These are phyloP conservation scores for Plemyria rubiginata DNA, from an alignment of 2,888 invertebrate species.

Conservation along the genomic window DNA sequence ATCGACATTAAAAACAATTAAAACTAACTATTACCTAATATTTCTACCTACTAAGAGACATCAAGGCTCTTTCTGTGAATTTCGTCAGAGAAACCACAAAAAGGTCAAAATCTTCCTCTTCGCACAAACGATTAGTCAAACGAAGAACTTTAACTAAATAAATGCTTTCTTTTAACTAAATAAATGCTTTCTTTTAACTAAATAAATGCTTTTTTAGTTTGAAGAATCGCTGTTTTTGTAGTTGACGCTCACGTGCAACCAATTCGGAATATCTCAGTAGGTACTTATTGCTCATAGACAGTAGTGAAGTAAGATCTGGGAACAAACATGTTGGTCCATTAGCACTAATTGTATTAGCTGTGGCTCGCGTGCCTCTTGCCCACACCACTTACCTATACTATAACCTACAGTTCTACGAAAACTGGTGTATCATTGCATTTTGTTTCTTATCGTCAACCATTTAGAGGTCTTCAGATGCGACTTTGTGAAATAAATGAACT, in stretches of 20 bases:
- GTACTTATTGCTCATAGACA: not conserved
- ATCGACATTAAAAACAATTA: no score
- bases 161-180: no score
- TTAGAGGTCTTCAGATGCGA: not conserved
- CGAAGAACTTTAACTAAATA: no score
- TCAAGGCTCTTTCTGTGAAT: no score
- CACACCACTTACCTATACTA: slow-evolving; percentile 37
- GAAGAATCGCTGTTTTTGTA: no score
- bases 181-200: no score
- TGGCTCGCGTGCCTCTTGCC: slow-evolving; percentile 31
- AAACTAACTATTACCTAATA: no score
- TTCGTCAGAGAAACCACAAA: no score
- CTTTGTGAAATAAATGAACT: not conserved
- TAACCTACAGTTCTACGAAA: not conserved
- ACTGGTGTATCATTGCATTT: not conserved
- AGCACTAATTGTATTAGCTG: slow-evolving; percentile 65
- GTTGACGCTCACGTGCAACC: not conserved
- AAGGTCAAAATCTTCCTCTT: no score
- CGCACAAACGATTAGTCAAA: no score
- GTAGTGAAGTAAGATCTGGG: slow-evolving; percentile 32
- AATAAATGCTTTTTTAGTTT: no score
- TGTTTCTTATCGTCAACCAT: not conserved
- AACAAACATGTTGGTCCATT: slow-evolving; percentile 62
- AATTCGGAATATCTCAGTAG: not conserved
- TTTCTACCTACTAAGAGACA: no score